Base-by-base conservation (phyloP, 2,113 vertebrate species). In the Perca fluviatilis region DNA sequence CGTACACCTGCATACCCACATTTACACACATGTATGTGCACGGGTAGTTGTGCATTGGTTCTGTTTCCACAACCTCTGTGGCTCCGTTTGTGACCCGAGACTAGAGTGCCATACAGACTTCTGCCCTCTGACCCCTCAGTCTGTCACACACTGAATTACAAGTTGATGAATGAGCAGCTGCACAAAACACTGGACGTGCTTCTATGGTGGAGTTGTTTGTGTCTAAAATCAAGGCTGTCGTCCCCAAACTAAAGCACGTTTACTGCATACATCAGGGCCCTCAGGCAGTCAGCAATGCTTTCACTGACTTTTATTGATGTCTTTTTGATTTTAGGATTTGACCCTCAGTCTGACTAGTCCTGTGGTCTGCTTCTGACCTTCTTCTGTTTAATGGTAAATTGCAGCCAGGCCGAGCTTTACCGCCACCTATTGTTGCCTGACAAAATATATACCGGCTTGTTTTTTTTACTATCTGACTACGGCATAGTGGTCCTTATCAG, bases 141-240 rank as follows among this genome's bases (percentile, higher is more conserved):
- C 68, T 73, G 82, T 77, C 86, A 80, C 61, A 53, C 23, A 2
- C 43, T 58, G 69, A 89, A 89, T 60, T 83, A 78, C 74, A 85
- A 53, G 33, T n/a, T 82, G 74, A 87, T 85, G 83, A 89, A 89
- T 63, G 87, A 84, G 74, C 54, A 25, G 70, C 78, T 67, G 70
- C 49, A 78, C 67, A 51, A 33, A 77, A 85, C 62, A 53, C 50
- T 40, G 77, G 40, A 75, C 9, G 40, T 19, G 30, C 53, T n/a
- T 57, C 70, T 62, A 27, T 50, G 66, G 51, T 51, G n/a, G 50
- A 58, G 79, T 5, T 14, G 64, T 69, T 67, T 80, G 83, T 80
- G 62, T 68, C 27, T 70, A 46, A 6, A 72, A 46, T 9, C 16
- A 18, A n/a, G 25, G 64, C 23, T 50, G 67, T n/a, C 5, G 57